Conservation (phyloP, 2,113 vertebrate species). For the Vidua chalybeata region DNA sequence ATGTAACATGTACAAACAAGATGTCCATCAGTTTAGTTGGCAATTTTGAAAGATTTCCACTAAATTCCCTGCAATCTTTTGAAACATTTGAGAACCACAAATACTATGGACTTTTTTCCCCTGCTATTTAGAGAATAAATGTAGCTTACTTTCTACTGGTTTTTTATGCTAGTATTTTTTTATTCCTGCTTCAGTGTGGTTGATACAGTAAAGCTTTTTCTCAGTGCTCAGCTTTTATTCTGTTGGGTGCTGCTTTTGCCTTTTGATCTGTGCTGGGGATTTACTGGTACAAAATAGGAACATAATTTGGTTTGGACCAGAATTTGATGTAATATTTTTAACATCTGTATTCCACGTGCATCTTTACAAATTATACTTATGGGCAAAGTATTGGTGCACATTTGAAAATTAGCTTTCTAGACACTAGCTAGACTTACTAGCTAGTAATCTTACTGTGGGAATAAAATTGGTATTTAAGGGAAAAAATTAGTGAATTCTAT, state of each 20-base stretch:
- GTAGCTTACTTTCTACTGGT: background rate
- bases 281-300: background rate
- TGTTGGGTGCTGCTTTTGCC: background rate
- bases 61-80: constrained; percentile 20
- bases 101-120: background rate
- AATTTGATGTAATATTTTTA: background rate
- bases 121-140: constrained; percentile 16
- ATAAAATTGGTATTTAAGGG: background rate
- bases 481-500: background rate
- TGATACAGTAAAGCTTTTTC: background rate
- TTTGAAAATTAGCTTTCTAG: background rate
- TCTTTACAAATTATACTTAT: background rate
- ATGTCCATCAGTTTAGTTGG: constrained; percentile 38
- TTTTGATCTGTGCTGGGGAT: background rate
- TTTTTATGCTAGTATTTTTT: background rate
- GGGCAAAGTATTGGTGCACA: background rate
- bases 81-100: constrained; percentile 32
- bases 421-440: background rate
- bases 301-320: background rate
- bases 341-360: background rate
- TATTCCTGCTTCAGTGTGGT: background rate
- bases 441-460: background rate
- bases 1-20: constrained; percentile 53
- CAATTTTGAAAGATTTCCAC: constrained; percentile 53
- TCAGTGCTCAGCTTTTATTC: background rate